Percentiles rank a stretch among this genome's conserved stretches.
These are phyloP conservation scores for Pogonocichla stellata DNA, from an alignment of 2,113 vertebrate species.

Conservation along the genomic window DNA sequence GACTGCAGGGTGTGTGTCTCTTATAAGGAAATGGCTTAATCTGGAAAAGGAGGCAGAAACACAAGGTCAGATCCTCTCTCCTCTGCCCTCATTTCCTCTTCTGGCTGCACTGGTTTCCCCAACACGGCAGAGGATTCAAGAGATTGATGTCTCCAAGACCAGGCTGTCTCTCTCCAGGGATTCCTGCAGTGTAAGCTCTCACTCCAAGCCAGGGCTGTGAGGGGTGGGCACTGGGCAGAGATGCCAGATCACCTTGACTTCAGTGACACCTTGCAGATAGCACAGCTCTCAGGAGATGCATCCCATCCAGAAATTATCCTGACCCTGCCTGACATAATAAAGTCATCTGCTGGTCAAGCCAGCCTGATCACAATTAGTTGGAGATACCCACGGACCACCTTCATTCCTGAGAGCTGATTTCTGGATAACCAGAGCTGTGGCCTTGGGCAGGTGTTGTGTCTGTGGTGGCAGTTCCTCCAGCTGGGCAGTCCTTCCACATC, in stretches of 20 bases:
- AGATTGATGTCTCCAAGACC: not conserved
- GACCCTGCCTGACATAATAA: not conserved
- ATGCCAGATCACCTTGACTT: not conserved
- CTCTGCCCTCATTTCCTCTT: constrained; percentile 25
- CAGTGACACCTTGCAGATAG: not conserved
- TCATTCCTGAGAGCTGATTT: not conserved
- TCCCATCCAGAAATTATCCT: not conserved
- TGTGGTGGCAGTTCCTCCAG: not conserved
- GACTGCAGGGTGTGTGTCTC: constrained; percentile 26
- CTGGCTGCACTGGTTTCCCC: not conserved
- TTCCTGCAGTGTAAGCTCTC: not conserved
- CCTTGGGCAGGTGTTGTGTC: not conserved
- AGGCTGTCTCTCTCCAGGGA: not conserved
- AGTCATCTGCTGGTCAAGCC: not conserved
- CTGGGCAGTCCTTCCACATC: not conserved
- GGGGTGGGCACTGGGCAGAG: not conserved
- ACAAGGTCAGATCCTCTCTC: constrained; percentile 28
- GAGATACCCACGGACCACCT: not conserved
- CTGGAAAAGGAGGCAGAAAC: constrained; percentile 40
- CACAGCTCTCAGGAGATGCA: not conserved
- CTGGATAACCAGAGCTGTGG: not conserved
- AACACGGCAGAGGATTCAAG: not conserved
- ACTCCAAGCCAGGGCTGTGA: not conserved
- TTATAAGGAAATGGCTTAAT: constrained; percentile 16
- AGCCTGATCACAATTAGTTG: not conserved